A percentile compares a stretch with the other conserved stretches of the same genome.
Evolutionary conservation across 2,797 vertebrate species (phyloP).

Genomic region (Ceyx erithaca): DNA sequence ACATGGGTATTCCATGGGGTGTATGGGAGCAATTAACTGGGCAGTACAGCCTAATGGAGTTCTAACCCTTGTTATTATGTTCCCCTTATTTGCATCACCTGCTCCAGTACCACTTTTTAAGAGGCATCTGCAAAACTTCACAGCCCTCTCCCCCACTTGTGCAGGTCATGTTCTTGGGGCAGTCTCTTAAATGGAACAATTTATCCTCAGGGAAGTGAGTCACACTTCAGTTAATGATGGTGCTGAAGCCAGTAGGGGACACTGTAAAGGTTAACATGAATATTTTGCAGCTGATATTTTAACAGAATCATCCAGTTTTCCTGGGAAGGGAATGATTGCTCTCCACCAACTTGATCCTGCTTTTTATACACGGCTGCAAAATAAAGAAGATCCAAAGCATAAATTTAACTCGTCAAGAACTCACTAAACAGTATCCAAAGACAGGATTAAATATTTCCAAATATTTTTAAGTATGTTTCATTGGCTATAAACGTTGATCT

Average conservation of each 20-base stretch:
- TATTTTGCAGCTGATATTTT: slow-evolving; percentile 1
- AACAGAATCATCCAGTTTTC: neutral
- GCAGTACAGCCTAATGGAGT: neutral
- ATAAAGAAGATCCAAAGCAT: neutral
- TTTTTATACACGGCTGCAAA: neutral
- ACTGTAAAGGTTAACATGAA: slow-evolving; percentile 27
- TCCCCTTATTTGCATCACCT: neutral
- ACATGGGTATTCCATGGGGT: neutral
- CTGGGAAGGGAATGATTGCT: neutral
- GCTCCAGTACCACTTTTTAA: neutral
- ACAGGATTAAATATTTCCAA: neutral
- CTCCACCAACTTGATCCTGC: neutral
- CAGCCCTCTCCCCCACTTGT: neutral
- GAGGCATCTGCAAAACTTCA: neutral
- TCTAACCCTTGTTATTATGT: neutral
- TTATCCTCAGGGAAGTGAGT: slow-evolving; percentile 2
- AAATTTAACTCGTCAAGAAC: neutral
- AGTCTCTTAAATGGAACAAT: slow-evolving; percentile 18
- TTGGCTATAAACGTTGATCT: neutral
- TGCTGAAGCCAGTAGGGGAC: neutral
- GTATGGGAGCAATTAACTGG: neutral
- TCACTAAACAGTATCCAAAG: neutral
- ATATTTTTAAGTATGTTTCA: neutral
- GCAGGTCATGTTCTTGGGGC: neutral
- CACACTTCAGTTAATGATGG: slow-evolving; percentile 28